Evolutionary conservation across 2,888 invertebrate genomes (phyloP), one percentile per base, ranked within the genome.

Genomic region (Prionchulus punctatus): DNA sequence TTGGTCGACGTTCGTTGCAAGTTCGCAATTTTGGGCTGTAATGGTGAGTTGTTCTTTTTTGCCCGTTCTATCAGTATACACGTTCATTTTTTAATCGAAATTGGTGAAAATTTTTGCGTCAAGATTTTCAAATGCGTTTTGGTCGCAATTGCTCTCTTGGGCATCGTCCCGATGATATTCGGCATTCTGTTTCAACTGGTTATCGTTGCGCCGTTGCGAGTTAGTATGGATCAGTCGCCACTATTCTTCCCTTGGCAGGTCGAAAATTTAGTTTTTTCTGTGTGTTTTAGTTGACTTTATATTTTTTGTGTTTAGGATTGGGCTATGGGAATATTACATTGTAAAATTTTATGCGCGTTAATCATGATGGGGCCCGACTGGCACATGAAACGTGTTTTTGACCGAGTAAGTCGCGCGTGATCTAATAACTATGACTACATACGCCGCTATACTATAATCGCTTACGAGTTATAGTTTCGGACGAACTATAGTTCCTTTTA

Each of bases 361-460:
- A 89, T 89, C 0, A 85, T 96, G 82, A 94, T 96, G 91, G 92
- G 92, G 0, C 79, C 79, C 1, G 92, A 94, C 4, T 94, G 94
- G 75, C 91, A 92, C 85, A 76, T 98, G 66, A 83, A 90, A 55
- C 79, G 86, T 1, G 87, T 89, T 1, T 84, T 96, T 51, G 96
- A 98, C 70, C 81, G 86, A 72, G 78, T 77, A 60, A 60, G 60
- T 50, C 26, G 23, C 2, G 15, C 23, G 48, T 53, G 7, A n/a
- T n/a, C 26, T 48, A n/a, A n/a, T n/a, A n/a, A n/a, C n/a, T n/a
- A n/a, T n/a, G n/a, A n/a, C n/a, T n/a, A n/a, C n/a, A n/a, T n/a
- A n/a, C n/a, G n/a, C n/a, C n/a, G n/a, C n/a, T n/a, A n/a, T n/a
- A n/a, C n/a, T n/a, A n/a, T n/a, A n/a, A n/a, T n/a, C n/a, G n/a